These are phyloP conservation scores for Agrochola lychnidis DNA, from an alignment of 2,888 invertebrate genomes.

Conservation along the genomic window DNA sequence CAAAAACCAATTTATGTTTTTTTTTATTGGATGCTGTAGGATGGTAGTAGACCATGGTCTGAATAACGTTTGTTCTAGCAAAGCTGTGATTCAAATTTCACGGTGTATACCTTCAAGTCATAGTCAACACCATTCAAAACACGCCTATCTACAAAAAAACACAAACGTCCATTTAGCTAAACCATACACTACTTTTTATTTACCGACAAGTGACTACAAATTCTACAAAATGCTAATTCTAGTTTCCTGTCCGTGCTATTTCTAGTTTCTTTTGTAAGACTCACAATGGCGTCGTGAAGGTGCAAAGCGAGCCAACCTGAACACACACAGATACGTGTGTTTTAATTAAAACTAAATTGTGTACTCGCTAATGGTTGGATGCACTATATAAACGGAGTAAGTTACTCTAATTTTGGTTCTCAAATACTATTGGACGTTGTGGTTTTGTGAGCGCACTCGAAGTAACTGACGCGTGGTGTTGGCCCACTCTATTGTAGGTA, in stretches of 20 bases:
- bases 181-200: constrained; percentile 27
- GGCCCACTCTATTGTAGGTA: constrained; percentile 23
- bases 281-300: constrained; percentile 27
- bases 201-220: constrained; percentile 14
- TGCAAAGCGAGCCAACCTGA: constrained; percentile 36
- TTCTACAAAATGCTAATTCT: constrained; percentile 39
- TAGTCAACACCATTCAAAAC: neutral
- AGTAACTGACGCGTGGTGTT: constrained; percentile 34
- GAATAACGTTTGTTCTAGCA: too few relatives aligned
- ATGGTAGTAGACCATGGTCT: too few relatives aligned
- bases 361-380: constrained; percentile 52
- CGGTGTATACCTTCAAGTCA: too few relatives aligned
- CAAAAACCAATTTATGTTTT: too few relatives aligned
- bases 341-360: constrained; percentile 71
- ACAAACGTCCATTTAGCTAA: neutral
- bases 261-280: constrained; percentile 36
- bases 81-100: too few relatives aligned
- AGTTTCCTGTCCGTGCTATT: constrained; percentile 4
- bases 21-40: too few relatives aligned
- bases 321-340: constrained; percentile 63
- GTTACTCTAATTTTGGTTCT: constrained; percentile 53
- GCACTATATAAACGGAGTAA: constrained; percentile 42
- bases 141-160: neutral
- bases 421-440: constrained; percentile 55
- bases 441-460: constrained; percentile 43